A percentile compares a stretch with the other conserved stretches of the same genome.
Evolutionary conservation across 2,888 invertebrate genomes (phyloP).

Genomic region (Onchidella celtica): DNA sequence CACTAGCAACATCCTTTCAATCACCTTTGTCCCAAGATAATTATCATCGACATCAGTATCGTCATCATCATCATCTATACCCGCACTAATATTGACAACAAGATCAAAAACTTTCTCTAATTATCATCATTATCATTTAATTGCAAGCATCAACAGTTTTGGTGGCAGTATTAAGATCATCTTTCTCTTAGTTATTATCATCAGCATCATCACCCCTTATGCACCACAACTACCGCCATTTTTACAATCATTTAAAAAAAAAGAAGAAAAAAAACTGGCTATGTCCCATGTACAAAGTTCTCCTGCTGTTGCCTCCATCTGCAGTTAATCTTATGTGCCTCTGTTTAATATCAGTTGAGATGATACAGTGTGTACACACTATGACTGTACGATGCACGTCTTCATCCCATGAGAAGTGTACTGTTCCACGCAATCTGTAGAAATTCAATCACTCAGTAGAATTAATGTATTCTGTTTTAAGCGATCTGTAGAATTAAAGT

Average conservation of each 20-base stretch:
- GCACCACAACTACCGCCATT: background rate
- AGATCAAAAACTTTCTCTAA: background rate
- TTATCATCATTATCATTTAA: no score
- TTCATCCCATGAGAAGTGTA: no score
- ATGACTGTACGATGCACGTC: no score
- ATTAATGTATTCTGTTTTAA: no score
- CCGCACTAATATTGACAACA: background rate
- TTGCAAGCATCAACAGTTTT: no score
- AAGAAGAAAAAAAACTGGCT: background rate
- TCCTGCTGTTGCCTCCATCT: no score
- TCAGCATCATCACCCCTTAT: background rate
- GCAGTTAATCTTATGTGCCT: background rate
- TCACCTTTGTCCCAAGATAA: background rate
- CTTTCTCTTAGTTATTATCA: background rate
- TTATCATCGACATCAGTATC: background rate
- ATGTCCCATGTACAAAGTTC: background rate
- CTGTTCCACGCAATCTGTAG: no score
- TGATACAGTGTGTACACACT: no score
- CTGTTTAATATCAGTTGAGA: background rate
- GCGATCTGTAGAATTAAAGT: no score
- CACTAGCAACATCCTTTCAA: background rate
- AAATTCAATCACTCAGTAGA: no score
- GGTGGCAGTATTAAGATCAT: background rate
- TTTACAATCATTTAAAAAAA: background rate
- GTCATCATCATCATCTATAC: background rate